phyloP scores from a whole-genome alignment of 2,797 vertebrate species.

The Thaleichthys pacificus region DNA sequence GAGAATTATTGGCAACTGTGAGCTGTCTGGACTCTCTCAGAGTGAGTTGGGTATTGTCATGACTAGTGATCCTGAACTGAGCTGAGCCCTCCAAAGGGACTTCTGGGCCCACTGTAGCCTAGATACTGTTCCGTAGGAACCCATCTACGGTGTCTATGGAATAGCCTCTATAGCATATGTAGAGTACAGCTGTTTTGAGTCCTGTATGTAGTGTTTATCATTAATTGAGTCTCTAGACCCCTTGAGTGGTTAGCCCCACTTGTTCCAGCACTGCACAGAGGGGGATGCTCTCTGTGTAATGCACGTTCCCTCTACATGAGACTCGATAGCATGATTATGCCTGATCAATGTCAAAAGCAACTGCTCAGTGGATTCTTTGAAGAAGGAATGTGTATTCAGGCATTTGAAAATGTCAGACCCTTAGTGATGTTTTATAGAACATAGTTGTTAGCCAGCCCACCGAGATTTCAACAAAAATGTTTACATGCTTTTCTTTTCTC shows the following conservation, averaged over 20 bases:
- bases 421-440: constrained; percentile 46
- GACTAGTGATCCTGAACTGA: neutral
- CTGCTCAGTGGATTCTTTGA: constrained; percentile 68
- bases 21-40: neutral
- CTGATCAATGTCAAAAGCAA: constrained; percentile 76
- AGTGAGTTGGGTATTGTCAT: neutral
- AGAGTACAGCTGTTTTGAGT: constrained; percentile 52
- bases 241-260: constrained; percentile 70
- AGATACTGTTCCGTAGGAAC: constrained; percentile 32
- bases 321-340: constrained; percentile 68
- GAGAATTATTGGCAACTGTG: neutral
- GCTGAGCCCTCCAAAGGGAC: neutral
- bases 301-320: constrained; percentile 27
- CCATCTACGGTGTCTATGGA: constrained; percentile 14
- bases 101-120: constrained; percentile 40
- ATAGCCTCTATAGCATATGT: constrained; percentile 43
- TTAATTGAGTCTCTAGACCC: constrained; percentile 75
- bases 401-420: constrained; percentile 43
- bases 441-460: constrained; percentile 8
- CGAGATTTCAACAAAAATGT: neutral
- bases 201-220: constrained; percentile 69
- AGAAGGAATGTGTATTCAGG: constrained; percentile 63
- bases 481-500: neutral
- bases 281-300: constrained; percentile 13
- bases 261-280: constrained; percentile 39